Conservation (phyloP, 2,113 vertebrate species). For the Solea solea region DNA sequence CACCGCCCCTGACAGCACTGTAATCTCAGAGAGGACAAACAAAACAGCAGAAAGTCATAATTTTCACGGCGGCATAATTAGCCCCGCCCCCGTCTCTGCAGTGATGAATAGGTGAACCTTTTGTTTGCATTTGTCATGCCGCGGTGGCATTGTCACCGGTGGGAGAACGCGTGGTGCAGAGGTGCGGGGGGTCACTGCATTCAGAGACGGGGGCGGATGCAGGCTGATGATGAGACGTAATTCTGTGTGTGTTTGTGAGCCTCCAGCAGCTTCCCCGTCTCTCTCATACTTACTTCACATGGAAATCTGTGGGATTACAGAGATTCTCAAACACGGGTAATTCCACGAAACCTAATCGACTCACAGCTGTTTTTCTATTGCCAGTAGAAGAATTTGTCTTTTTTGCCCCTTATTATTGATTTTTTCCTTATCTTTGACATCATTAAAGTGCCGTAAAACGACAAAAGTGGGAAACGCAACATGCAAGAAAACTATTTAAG, state of each 20-base stretch:
- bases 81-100: conserved; percentile 60
- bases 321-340: too few species aligned
- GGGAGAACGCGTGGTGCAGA: conserved; percentile 57
- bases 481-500: too few species aligned
- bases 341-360: too few species aligned
- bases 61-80: conserved; percentile 78
- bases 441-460: too few species aligned
- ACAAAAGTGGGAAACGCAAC: too few species aligned
- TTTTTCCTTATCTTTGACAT: too few species aligned
- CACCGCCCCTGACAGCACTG: conserved; percentile 55
- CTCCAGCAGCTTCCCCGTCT: conserved; percentile 15
- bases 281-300: neutral
- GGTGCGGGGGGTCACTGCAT: conserved; percentile 61
- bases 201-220: conserved; percentile 44
- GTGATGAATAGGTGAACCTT: conserved; percentile 84
- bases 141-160: conserved; percentile 75
- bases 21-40: conserved; percentile 77
- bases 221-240: conserved; percentile 32
- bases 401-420: too few species aligned
- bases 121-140: conserved; percentile 83
- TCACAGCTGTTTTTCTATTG: too few species aligned
- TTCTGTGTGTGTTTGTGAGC: conserved; percentile 19
- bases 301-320: too few species aligned
- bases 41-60: conserved; percentile 74
- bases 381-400: too few species aligned